Conservation (phyloP, 2,888 invertebrate genomes). For the Agrochola litura region DNA sequence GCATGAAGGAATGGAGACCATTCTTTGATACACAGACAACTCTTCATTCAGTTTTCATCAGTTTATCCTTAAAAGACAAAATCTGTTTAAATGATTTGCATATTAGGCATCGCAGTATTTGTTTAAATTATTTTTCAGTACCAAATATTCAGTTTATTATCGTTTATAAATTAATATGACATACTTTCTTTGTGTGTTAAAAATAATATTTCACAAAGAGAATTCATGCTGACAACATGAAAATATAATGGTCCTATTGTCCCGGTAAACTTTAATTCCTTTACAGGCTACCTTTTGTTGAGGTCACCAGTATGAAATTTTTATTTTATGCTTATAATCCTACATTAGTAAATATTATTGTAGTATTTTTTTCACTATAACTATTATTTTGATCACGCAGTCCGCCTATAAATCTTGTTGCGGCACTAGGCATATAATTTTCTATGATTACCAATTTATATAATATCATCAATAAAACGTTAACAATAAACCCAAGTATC, state of each 20-base stretch:
- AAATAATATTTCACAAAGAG: conserved; percentile 13
- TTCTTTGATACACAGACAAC: background rate
- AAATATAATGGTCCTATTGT: conserved; percentile 26
- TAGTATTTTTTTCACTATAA: no score
- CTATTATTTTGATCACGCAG: background rate
- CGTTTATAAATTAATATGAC: background rate
- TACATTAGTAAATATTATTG: background rate
- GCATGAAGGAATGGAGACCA: background rate
- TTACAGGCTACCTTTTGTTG: conserved; percentile 27
- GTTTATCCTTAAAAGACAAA: background rate
- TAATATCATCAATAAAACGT: background rate
- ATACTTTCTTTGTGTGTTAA: background rate
- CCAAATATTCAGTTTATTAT: background rate
- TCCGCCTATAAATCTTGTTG: conserved; percentile 27
- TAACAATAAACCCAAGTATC: background rate
- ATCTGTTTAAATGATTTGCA: background rate
- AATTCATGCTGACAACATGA: conserved; percentile 9
- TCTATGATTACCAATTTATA: background rate
- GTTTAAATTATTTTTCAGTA: background rate
- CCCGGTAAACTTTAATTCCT: conserved; percentile 43
- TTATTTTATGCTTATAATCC: conserved; percentile 5
- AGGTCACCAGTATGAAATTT: conserved; percentile 1
- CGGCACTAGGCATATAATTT: conserved; percentile 20
- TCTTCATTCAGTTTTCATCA: background rate
- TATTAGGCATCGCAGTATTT: background rate